Base-by-base conservation (phyloP, 2,113 vertebrate species). In the Platysteira castanea region DNA sequence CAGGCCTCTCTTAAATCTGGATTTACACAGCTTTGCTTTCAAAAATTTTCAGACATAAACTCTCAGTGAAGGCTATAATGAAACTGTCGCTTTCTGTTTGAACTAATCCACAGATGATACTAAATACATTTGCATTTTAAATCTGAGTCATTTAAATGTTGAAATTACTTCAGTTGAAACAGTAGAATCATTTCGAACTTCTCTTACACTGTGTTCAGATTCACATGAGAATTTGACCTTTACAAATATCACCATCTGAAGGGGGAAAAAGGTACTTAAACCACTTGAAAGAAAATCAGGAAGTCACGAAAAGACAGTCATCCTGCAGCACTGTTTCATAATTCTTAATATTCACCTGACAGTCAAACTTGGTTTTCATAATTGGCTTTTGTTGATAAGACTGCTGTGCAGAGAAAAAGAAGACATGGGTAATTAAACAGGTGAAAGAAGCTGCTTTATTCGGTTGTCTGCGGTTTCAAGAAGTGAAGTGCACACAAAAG, bases 391-490 rank as follows among this genome's bases (percentile, higher is more conserved):
- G 87, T n/a, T 91, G 87, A 93, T 93, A 93, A 91, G 81, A 89
- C 30, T 30, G 46, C 61, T 84, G 15, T 76, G 67, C 46, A 82
- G 77, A 85, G 56, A 35, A 82, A 92, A 94, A 69, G 57, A 93
- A 91, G 94, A 54, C 78, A 91, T n/a, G 93, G 57, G 13, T 94
- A 94, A 97, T 97, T 96, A 93, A 94, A 76, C 89, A 94, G 46
- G 89, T 94, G 68, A 96, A 65, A 91, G 61, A 85, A 91, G 30
- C 57, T 75, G 42, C 65, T 96, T 87, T 69, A 63, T 87, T 85
- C 1, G 0, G 24, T 70, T 94, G 57, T 61, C 81, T 91, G 53
- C 46, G 93, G 23, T 80, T 90, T 91, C 67, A 89, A 85, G 54
- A 81, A 85, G 21, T 85, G 65, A 95, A 89, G 73, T 65, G 21